phyloP scores from a whole-genome alignment of 2,888 invertebrate species.

The Embidobia sp. region DNA sequence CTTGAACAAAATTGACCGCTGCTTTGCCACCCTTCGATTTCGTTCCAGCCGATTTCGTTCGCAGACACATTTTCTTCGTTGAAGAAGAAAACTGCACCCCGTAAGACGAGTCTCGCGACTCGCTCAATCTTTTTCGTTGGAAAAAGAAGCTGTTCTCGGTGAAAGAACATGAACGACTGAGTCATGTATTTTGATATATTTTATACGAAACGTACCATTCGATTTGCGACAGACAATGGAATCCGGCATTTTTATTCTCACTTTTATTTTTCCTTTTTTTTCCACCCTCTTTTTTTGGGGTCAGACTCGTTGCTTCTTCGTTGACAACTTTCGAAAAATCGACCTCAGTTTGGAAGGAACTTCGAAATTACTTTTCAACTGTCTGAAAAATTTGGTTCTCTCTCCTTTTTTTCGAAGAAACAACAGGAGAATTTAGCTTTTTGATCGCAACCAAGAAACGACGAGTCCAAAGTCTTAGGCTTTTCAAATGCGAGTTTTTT shows the following conservation, averaged over 20 bases:
- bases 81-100: constrained; percentile 31
- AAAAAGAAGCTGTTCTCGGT: constrained; percentile 2
- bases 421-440: not conserved
- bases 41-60: constrained; percentile 10
- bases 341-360: too few species aligned
- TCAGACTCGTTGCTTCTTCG: too few species aligned
- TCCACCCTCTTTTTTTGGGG: not conserved
- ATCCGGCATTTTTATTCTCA: too few species aligned
- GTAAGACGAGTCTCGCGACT: constrained; percentile 7
- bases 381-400: too few species aligned
- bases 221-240: constrained; percentile 49
- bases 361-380: too few species aligned
- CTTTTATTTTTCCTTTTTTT: not conserved
- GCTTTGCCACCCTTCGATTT: not conserved
- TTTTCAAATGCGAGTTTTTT: constrained; percentile 50
- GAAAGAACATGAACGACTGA: constrained; percentile 38
- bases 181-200: constrained; percentile 59
- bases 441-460: constrained; percentile 1
- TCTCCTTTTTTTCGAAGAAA: not conserved
- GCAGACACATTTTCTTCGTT: constrained; percentile 32
- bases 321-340: too few species aligned
- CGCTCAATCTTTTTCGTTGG: not conserved
- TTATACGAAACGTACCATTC: constrained; percentile 45
- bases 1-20: not conserved
- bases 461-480: constrained; percentile 25